A percentile compares a stretch with the other conserved stretches of the same genome.
These are phyloP conservation scores for Pogona vitticeps DNA, from an alignment of 2,113 vertebrate species.

Conservation along the genomic window DNA sequence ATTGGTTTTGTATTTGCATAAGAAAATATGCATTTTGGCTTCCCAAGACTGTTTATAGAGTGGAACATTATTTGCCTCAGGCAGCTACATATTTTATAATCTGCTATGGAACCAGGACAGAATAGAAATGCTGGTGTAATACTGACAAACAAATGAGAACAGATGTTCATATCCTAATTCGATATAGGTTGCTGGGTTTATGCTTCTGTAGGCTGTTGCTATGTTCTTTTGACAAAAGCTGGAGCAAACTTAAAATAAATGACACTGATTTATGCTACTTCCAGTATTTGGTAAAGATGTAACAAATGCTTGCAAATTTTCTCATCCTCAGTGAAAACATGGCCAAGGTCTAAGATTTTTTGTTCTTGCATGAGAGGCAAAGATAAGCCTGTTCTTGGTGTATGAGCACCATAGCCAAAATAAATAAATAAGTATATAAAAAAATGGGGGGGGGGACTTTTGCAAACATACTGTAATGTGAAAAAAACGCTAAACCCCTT, in stretches of 20 bases:
- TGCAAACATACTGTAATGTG: too few relatives aligned
- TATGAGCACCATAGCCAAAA: too few relatives aligned
- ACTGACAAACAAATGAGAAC: neutral
- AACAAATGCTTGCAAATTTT: too few relatives aligned
- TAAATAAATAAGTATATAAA: too few relatives aligned
- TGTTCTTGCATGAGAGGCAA: too few relatives aligned
- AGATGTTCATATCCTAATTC: neutral
- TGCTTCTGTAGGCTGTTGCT: neutral
- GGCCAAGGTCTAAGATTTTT: too few relatives aligned
- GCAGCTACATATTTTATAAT: neutral
- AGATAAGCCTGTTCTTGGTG: too few relatives aligned
- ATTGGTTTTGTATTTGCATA: neutral
- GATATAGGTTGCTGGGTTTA: neutral
- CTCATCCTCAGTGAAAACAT: too few relatives aligned
- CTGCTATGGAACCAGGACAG: neutral
- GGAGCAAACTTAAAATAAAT: too few relatives aligned
- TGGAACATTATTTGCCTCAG: neutral
- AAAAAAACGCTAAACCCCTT: too few relatives aligned
- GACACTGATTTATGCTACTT: neutral
- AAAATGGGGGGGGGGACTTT: too few relatives aligned
- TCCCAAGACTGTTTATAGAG: neutral
- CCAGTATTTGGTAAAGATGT: neutral
- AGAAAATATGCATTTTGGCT: neutral
- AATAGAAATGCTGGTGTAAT: neutral
- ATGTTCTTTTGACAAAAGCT: neutral